Conservation (phyloP, 1,140 invertebrate species). For the Chlorops oryzae region DNA sequence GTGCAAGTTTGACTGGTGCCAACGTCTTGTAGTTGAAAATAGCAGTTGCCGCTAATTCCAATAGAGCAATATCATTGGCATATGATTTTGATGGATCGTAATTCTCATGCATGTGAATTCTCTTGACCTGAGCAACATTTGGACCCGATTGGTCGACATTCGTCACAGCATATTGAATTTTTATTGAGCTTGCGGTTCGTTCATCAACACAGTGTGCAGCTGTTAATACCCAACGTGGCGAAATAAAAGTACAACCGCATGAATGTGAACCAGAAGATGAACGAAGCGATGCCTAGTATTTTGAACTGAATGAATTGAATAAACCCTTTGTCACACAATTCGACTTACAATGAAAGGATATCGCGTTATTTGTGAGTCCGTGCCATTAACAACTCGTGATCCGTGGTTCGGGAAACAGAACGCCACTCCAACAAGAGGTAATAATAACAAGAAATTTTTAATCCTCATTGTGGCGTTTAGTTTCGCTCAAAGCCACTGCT, state of each 20-base stretch:
- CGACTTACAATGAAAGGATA: constrained; percentile 2
- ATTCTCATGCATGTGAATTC: constrained; percentile 37
- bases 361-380: neutral
- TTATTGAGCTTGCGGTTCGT: constrained; percentile 14
- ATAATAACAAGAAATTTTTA: no score
- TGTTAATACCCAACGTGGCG: constrained; percentile 51
- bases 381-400: constrained; percentile 5
- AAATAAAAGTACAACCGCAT: constrained; percentile 54
- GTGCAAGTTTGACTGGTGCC: constrained; percentile 28
- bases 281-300: constrained; percentile 37
- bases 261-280: constrained; percentile 48
- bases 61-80: constrained; percentile 37
- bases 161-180: constrained; percentile 32
- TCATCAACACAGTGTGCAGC: constrained; percentile 55
- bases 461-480: no score
- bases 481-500: no score
- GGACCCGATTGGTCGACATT: constrained; percentile 22
- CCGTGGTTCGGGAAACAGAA: neutral
- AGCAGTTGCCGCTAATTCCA: constrained; percentile 29
- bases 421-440: neutral
- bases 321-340: neutral
- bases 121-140: constrained; percentile 30
- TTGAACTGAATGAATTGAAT: neutral
- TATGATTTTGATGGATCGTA: constrained; percentile 31
- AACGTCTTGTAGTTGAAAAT: constrained; percentile 27